A percentile compares a stretch with the other conserved stretches of the same genome.
Evolutionary conservation across 2,113 vertebrate species (phyloP).

Genomic region (Carlito syrichta): DNA sequence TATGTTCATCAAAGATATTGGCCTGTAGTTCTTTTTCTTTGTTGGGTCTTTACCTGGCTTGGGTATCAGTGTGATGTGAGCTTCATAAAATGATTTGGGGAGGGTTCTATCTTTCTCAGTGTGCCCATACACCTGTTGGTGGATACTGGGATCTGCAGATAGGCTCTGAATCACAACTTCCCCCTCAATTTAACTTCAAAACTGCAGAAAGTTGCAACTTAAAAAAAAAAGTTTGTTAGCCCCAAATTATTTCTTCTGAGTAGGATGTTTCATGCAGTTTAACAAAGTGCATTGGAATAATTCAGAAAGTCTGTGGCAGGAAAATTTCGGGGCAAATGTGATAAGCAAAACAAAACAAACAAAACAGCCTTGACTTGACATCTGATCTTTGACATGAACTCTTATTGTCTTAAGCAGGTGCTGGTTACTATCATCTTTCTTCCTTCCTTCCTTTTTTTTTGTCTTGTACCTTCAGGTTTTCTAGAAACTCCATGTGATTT

Average conservation of each 20-base stretch:
- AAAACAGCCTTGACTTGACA: not conserved
- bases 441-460: not conserved
- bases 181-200: no score
- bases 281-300: not conserved
- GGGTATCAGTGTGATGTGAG: no score
- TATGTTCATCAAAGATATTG: no score
- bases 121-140: no score
- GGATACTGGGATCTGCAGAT: no score
- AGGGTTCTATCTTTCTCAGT: no score
- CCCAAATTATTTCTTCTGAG: not conserved
- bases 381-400: not conserved
- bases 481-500: not conserved
- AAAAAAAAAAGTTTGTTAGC: not conserved
- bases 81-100: no score
- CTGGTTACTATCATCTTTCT: not conserved
- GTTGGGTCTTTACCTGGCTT: no score
- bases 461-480: not conserved
- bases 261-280: not conserved
- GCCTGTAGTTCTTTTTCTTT: no score
- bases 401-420: not conserved
- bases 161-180: no score
- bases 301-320: not conserved
- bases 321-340: not conserved
- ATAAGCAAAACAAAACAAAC: not conserved
- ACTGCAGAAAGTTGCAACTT: not conserved